A percentile compares a stretch with the other conserved stretches of the same genome.
Conservation (phyloP, 2,797 vertebrate species). For the Perodicticus potto region DNA sequence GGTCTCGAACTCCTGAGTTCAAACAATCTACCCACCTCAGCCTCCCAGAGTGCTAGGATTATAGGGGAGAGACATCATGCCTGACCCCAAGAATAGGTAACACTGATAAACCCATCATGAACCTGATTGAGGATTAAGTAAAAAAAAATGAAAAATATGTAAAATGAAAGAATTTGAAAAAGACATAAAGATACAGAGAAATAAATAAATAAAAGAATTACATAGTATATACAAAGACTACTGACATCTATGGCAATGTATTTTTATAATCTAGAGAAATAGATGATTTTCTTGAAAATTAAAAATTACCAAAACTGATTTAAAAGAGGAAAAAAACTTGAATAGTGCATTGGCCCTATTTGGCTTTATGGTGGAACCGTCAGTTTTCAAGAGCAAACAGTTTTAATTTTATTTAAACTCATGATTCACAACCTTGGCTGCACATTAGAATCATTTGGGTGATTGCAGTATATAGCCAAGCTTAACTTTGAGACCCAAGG, state of each 20-base stretch:
- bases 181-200: not conserved
- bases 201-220: not conserved
- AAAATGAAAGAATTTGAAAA: slow-evolving; percentile 18
- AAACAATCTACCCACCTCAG: too few species aligned
- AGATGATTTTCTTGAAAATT: slow-evolving; percentile 53
- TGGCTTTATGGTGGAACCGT: slow-evolving; percentile 42
- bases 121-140: not conserved
- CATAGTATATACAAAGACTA: not conserved
- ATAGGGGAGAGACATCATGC: too few species aligned
- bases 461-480: not conserved
- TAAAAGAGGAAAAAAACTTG: slow-evolving; percentile 52
- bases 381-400: slow-evolving; percentile 52
- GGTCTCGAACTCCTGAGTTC: too few species aligned
- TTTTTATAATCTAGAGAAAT: slow-evolving; percentile 36
- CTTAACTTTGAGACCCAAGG: slow-evolving; percentile 48
- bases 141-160: not conserved
- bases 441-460: not conserved
- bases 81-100: not conserved
- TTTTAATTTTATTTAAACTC: slow-evolving; percentile 56
- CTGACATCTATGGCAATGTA: not conserved
- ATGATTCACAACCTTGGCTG: not conserved
- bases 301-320: slow-evolving; percentile 44
- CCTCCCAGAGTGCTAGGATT: too few species aligned
- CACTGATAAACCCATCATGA: not conserved
- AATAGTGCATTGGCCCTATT: not conserved